Base-by-base conservation (phyloP, 2,888 invertebrate genomes). In the Fissipunctia ypsillon region DNA sequence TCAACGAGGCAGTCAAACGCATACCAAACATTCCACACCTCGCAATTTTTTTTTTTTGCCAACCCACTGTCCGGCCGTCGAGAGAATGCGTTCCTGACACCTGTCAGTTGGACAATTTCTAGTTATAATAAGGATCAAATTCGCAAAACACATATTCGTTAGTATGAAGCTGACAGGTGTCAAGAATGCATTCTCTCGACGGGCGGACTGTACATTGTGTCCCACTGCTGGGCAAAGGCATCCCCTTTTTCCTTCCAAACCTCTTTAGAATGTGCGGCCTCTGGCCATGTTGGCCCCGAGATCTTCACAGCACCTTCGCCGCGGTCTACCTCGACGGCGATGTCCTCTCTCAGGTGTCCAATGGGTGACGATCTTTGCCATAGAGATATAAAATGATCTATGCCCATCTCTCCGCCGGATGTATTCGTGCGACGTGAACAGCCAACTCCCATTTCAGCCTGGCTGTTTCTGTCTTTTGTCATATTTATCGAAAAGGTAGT, bases 401-500 rank as follows among this genome's bases (percentile, higher is more conserved):
- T 60, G n/a, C 60, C 12, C 28, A 31, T n/a, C 3, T 52, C 25
- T 25, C 52, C 14, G 25, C n/a, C n/a, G n/a, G n/a, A n/a, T 6
- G 25, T 52, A 52, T 25, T 25, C 25, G 14, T 52, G 52, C 6
- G 52, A 25, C 52, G 52, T 52, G 52, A 25, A 2, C 52, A 25
- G 25, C 52, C 14, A 14, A 25, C 52, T 52, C 25, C 25, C 16
- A 52, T 16, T 52, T 25, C 25, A 52, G 52, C 25, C 52, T 52
- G 14, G 1, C 14, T 25, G 52, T 52, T 52, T 14, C 25, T 52
- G 50, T 14, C 14, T 35, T 35, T 60, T n/a, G 7, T 38, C 2
- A 14, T 6, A 38, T 35, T 79, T 41, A 45, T 66, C 60, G n/a
- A 25, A 45, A 31, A 63, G 14, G 38, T 41, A 50, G 43, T 61